Base-by-base conservation (phyloP, 1,140 invertebrate species). In the Anthonomus grandis region DNA sequence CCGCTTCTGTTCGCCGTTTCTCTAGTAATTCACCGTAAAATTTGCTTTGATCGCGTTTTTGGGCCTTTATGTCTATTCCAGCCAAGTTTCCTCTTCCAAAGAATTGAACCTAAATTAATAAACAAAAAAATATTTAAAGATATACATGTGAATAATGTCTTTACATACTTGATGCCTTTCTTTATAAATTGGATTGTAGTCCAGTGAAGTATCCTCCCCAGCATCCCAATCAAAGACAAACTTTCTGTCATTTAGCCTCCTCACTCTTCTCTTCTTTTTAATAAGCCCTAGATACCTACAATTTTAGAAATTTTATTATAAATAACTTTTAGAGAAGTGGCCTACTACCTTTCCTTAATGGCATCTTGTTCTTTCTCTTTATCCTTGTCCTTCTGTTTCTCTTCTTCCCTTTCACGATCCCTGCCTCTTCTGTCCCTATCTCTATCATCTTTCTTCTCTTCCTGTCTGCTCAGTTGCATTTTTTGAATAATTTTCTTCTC, bases 211-310 rank as follows among this genome's bases (percentile, higher is more conserved):
- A 67, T 99, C 97, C 75, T 99, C 97, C 0, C 88, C 87, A 3
- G 94, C 94, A 79, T 99, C 97, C 97, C 97, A 99, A 78, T 99
- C 97, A 78, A 99, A 99, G 0, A 99, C 96, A 82, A 99, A 99
- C 77, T 99, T 99, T 3, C 96, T 78, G 70, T 99, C 97, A 78
- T 99, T 99, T 3, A 98, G 75, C 59, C 95, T 80, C 24, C 97
- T 77, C 0, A 97, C 90, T 36, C 93, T 78, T 4, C 94, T 83
- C 69, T 97, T 97, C 70, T 95, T 97, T 69, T 98, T 98, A 0
- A 94, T 77, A 13, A 95, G 83, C 6, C 94, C 93, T n/a, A 99
- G 79, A 75, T 97, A 99, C 13, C 52, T 54, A 46, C 19, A 34
- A 53, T 38, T n/a, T 6, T 47, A 31, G 23, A 10, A 31, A 44